phyloP scores from a whole-genome alignment of 1,140 invertebrate species.

The Bathynomus jamesi region DNA sequence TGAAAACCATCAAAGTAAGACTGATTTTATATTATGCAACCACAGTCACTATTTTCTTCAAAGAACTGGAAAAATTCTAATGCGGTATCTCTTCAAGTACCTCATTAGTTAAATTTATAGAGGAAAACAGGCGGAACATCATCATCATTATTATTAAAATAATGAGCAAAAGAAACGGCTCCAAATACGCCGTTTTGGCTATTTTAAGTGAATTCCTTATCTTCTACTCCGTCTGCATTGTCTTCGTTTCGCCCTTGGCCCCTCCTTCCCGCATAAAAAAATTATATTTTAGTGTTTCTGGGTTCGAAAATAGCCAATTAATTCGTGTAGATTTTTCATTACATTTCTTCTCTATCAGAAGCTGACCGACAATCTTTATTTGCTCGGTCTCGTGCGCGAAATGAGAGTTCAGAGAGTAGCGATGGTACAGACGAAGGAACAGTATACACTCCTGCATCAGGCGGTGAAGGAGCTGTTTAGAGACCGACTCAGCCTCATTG shows the following conservation, averaged over 20 bases:
- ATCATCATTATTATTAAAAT: no score
- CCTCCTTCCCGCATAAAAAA: not conserved
- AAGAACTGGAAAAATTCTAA: no score
- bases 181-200: constrained; percentile 8
- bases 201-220: not conserved
- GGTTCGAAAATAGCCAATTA: no score
- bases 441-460: constrained; percentile 50
- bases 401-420: constrained; percentile 55
- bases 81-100: no score
- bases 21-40: no score
- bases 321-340: no score
- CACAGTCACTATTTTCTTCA: no score
- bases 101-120: no score
- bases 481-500: constrained; percentile 51
- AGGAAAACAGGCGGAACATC: no score
- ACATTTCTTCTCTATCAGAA: constrained; percentile 50
- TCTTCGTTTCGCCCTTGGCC: not conserved
- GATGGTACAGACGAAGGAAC: constrained; percentile 55
- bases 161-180: no score
- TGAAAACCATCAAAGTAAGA: no score
- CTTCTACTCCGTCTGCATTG: not conserved
- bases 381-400: constrained; percentile 50
- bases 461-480: constrained; percentile 51
- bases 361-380: constrained; percentile 50
- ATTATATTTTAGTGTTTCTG: no score